These are phyloP conservation scores for Synergus laeviventris DNA, from an alignment of 2,888 invertebrate genomes.

Conservation along the genomic window DNA sequence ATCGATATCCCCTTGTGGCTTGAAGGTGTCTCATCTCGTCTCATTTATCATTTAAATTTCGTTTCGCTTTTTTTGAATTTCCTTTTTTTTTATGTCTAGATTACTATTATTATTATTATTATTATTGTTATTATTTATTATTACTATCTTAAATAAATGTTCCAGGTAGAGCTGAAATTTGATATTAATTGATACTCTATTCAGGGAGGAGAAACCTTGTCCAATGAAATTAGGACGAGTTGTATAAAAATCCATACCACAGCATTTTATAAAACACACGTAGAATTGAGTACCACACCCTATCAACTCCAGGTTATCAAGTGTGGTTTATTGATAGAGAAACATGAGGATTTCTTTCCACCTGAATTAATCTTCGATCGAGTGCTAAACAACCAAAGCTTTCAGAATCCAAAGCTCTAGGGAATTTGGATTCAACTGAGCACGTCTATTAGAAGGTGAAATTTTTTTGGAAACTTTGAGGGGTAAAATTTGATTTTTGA, in stretches of 20 bases:
- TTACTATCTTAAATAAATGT: neutral
- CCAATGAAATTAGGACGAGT: slow-evolving; percentile 40
- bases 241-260: slow-evolving; percentile 44
- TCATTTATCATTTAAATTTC: neutral
- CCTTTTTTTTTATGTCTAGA: neutral
- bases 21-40: neutral
- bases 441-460: no score
- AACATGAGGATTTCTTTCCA: neutral
- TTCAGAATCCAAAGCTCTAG: neutral
- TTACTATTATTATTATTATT: neutral
- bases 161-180: neutral
- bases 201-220: neutral
- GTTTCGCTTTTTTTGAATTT: neutral
- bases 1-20: slow-evolving; percentile 11
- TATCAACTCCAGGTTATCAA: slow-evolving; percentile 3
- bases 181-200: neutral
- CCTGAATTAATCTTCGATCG: neutral
- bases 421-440: neutral
- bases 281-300: neutral
- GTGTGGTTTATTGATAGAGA: neutral
- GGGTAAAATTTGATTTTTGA: no score
- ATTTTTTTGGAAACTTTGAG: no score
- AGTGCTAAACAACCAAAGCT: slow-evolving; percentile 18
- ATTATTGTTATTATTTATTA: neutral
- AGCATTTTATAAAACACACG: neutral